These are phyloP conservation scores for Heliconius aoede DNA, from an alignment of 2,888 invertebrate genomes.

Conservation along the genomic window DNA sequence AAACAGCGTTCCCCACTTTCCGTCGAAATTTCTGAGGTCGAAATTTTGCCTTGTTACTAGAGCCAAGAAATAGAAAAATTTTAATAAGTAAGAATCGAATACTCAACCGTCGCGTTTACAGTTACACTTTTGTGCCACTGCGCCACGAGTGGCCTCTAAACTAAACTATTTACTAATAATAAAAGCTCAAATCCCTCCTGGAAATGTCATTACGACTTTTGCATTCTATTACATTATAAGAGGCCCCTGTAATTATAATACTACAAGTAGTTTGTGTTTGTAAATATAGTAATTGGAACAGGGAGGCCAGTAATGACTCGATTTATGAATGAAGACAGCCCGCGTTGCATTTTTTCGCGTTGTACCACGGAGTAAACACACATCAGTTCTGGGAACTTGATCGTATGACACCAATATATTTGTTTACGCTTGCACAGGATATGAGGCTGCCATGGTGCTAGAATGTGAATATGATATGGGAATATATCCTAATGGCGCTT, in stretches of 20 bases:
- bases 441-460: slow-evolving; percentile 32
- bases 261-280: slow-evolving; percentile 48
- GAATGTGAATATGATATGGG: slow-evolving; percentile 35
- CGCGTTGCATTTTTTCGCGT: slow-evolving; percentile 47
- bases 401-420: slow-evolving; percentile 38
- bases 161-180: not conserved
- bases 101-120: too few relatives aligned
- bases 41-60: too few relatives aligned
- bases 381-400: slow-evolving; percentile 43
- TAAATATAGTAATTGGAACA: slow-evolving; percentile 59
- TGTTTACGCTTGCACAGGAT: slow-evolving; percentile 67
- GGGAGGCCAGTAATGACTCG: slow-evolving; percentile 50
- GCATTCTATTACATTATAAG: slow-evolving; percentile 51
- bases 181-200: not conserved
- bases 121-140: too few relatives aligned
- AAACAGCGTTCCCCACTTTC: too few relatives aligned
- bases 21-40: too few relatives aligned
- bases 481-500: slow-evolving; percentile 20
- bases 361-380: slow-evolving; percentile 39
- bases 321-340: slow-evolving; percentile 72
- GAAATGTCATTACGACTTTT: not conserved
- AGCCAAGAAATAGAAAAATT: too few relatives aligned
- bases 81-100: too few relatives aligned
- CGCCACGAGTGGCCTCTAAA: too few relatives aligned
- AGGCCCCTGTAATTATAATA: slow-evolving; percentile 48